A percentile compares a stretch with the other conserved stretches of the same genome.
These are phyloP conservation scores for Sarcophaga carnaria DNA, from an alignment of 2,888 invertebrate species.

Conservation along the genomic window DNA sequence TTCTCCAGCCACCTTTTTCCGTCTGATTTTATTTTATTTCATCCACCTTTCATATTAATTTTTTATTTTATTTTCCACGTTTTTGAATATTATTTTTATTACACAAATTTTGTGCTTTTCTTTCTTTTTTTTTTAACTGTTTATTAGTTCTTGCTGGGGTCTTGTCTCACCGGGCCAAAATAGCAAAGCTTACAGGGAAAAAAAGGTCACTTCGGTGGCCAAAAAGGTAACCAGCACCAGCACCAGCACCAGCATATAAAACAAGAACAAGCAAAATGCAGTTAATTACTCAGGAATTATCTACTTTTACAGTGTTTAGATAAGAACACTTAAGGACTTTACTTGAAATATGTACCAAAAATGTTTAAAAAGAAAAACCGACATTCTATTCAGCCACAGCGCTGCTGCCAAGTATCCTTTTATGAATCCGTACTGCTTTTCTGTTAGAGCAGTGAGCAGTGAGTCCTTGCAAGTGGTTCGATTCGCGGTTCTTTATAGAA, in stretches of 20 bases:
- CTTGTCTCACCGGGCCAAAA: not conserved
- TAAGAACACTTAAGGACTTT: constrained; percentile 63
- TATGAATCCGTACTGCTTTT: not conserved
- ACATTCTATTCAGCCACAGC: not conserved
- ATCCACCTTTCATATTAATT: not conserved
- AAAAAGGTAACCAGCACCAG: constrained; percentile 31
- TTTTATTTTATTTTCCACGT: not conserved
- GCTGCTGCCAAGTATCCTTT: not conserved
- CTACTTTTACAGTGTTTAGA: constrained; percentile 62
- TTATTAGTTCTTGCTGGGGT: constrained; percentile 43
- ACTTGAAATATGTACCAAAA: constrained; percentile 34
- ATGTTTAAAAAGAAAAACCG: not conserved
- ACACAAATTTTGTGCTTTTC: not conserved
- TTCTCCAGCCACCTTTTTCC: not conserved
- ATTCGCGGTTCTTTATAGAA: not conserved
- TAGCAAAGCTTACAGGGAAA: not conserved
- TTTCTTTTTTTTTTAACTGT: not conserved
- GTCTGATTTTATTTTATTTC: not conserved
- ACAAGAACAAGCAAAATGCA: constrained; percentile 46
- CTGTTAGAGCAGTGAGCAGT: too few relatives aligned
- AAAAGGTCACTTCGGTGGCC: constrained; percentile 48
- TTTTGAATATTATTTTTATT: constrained; percentile 44
- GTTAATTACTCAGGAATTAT: constrained; percentile 64
- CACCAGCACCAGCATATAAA: not conserved
- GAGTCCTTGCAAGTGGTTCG: not conserved